phyloP scores from a whole-genome alignment of 2,888 invertebrate species.

The Amaurobius ferox region DNA sequence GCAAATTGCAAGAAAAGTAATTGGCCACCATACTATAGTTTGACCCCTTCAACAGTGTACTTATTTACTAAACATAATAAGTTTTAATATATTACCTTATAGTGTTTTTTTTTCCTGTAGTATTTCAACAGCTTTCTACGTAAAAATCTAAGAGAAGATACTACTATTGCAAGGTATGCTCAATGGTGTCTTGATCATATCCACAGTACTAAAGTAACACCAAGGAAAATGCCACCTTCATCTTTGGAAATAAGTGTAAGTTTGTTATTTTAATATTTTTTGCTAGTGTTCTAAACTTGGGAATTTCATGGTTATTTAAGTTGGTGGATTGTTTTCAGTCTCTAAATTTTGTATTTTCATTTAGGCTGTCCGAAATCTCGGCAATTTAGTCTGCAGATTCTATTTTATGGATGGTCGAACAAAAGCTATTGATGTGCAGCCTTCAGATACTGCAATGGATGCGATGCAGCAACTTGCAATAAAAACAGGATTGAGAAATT shows the following conservation, averaged over 20 bases:
- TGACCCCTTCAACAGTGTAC: too few relatives aligned
- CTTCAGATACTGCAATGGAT: slow-evolving; percentile 94
- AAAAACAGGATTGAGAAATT: slow-evolving; percentile 86
- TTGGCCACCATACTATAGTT: too few relatives aligned
- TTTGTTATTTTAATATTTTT: not conserved
- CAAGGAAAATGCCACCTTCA: slow-evolving; percentile 90
- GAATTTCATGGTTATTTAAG: too few relatives aligned
- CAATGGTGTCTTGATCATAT: slow-evolving; percentile 97
- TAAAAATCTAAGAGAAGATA: slow-evolving; percentile 83
- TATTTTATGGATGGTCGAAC: slow-evolving; percentile 96
- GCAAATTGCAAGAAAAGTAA: too few relatives aligned
- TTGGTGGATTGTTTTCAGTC: too few relatives aligned
- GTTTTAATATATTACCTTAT: too few relatives aligned
- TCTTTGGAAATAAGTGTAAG: slow-evolving; percentile 93
- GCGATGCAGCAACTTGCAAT: slow-evolving; percentile 92
- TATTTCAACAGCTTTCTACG: slow-evolving; percentile 87
- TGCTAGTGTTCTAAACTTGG: not conserved
- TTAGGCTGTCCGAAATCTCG: slow-evolving; percentile 92
- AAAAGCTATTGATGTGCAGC: slow-evolving; percentile 96
- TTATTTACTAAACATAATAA: too few relatives aligned
- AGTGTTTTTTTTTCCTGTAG: slow-evolving; percentile 76
- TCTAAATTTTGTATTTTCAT: slow-evolving; percentile 73
- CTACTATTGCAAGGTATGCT: slow-evolving; percentile 88
- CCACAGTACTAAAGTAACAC: slow-evolving; percentile 88
- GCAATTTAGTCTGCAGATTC: slow-evolving; percentile 93